Percentiles rank a stretch among this genome's conserved stretches.
These are phyloP conservation scores for Galeopsomyia nigrocyanea DNA, from an alignment of 2,888 invertebrate genomes.

Conservation along the genomic window DNA sequence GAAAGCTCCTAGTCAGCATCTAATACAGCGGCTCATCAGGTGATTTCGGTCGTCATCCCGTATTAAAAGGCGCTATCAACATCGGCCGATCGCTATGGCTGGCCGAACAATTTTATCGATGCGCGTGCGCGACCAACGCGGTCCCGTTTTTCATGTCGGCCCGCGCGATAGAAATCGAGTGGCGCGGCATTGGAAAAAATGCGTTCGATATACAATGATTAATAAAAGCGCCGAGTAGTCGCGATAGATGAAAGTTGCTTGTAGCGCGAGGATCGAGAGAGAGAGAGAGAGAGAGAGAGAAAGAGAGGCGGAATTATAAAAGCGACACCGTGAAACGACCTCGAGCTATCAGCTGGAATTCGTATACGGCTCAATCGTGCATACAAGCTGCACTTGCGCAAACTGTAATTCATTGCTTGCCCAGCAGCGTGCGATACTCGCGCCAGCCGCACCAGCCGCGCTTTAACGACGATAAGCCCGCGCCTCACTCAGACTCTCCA, in stretches of 20 bases:
- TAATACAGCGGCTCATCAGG: background rate
- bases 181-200: conserved; percentile 29
- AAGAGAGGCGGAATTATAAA: background rate
- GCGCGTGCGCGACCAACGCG: background rate
- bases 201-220: conserved; percentile 38
- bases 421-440: background rate
- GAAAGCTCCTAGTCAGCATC: conserved; percentile 4
- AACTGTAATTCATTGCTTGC: conserved; percentile 32
- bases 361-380: conserved; percentile 24
- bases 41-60: conserved; percentile 8
- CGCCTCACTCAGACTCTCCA: background rate
- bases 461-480: conserved; percentile 15
- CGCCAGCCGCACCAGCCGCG: background rate
- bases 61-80: background rate
- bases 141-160: conserved; percentile 32
- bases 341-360: conserved; percentile 26
- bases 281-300: background rate
- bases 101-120: conserved; percentile 26
- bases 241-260: conserved; percentile 39
- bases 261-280: background rate
- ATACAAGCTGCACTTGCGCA: conserved; percentile 28
- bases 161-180: conserved; percentile 41
- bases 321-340: conserved; percentile 9
- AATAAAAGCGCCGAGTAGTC: conserved; percentile 39
- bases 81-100: background rate